Evolutionary conservation across 2,113 vertebrate genomes (phyloP).

Genomic region (Sitta europaea): DNA sequence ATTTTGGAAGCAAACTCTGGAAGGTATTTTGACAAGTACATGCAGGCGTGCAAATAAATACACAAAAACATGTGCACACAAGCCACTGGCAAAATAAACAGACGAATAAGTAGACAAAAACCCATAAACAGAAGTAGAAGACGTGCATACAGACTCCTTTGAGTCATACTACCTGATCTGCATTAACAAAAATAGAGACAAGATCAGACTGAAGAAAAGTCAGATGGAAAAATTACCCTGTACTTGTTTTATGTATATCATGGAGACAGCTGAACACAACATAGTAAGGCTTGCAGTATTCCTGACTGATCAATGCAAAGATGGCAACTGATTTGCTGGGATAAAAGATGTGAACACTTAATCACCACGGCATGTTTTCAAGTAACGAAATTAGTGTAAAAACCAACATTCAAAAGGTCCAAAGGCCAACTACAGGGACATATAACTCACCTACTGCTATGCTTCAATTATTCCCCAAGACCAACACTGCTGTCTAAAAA

Average conservation of each 20-base stretch:
- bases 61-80: background rate
- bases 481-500: slow-evolving; percentile 64
- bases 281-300: slow-evolving; percentile 49
- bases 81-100: background rate
- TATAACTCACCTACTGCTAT: slow-evolving; percentile 63
- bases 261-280: slow-evolving; percentile 27
- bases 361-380: slow-evolving; percentile 50
- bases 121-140: background rate
- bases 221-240: slow-evolving; percentile 22
- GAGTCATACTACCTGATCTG: slow-evolving; percentile 29
- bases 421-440: slow-evolving; percentile 61
- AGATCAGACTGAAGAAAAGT: slow-evolving; percentile 30
- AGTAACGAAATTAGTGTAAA: slow-evolving; percentile 44
- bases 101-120: background rate
- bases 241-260: background rate
- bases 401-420: slow-evolving; percentile 57
- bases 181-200: slow-evolving; percentile 36
- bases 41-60: slow-evolving; percentile 53
- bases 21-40: slow-evolving; percentile 11
- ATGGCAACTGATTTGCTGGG: slow-evolving; percentile 38
- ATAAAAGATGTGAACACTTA: slow-evolving; percentile 59
- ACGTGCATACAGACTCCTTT: slow-evolving; percentile 31
- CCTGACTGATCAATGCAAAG: slow-evolving; percentile 49
- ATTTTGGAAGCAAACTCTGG: slow-evolving; percentile 21
- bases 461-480: slow-evolving; percentile 65